A percentile compares a stretch with the other conserved stretches of the same genome.
Conservation (phyloP, 2,113 vertebrate genomes). For the Nothocercus julius region DNA sequence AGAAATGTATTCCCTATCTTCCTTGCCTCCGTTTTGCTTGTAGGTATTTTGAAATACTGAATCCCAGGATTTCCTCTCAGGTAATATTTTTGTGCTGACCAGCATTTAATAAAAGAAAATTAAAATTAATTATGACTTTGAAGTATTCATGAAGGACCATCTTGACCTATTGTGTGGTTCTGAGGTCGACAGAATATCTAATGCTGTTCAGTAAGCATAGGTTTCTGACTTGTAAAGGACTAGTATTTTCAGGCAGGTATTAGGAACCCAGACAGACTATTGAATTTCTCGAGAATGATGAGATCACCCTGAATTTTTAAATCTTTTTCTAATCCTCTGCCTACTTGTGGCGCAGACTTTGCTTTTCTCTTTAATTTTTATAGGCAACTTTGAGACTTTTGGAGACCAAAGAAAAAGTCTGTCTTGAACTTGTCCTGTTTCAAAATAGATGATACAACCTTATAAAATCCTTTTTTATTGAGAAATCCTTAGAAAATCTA, state of each 20-base stretch:
- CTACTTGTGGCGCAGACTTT: neutral
- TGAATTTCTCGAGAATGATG: neutral
- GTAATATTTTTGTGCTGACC: neutral
- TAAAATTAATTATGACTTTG: neutral
- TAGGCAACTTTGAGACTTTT: neutral
- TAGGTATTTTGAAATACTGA: neutral
- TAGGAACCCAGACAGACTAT: neutral
- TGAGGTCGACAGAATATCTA: neutral
- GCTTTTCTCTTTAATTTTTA: neutral
- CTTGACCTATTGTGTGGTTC: neutral
- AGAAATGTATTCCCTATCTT: neutral
- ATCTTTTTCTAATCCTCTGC: neutral
- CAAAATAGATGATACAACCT: neutral
- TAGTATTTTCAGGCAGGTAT: neutral
- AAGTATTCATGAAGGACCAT: neutral
- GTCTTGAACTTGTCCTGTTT: neutral
- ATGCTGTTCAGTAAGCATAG: neutral
- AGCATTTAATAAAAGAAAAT: neutral
- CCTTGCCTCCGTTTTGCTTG: neutral
- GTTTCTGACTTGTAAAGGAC: neutral
- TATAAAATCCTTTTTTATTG: neutral
- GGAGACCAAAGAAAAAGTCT: neutral
- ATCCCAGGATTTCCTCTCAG: neutral
- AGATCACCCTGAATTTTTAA: accelerated
- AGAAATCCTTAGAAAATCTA: neutral